Conservation (phyloP, 2,113 vertebrate species). For the Clarias macrocephalus region DNA sequence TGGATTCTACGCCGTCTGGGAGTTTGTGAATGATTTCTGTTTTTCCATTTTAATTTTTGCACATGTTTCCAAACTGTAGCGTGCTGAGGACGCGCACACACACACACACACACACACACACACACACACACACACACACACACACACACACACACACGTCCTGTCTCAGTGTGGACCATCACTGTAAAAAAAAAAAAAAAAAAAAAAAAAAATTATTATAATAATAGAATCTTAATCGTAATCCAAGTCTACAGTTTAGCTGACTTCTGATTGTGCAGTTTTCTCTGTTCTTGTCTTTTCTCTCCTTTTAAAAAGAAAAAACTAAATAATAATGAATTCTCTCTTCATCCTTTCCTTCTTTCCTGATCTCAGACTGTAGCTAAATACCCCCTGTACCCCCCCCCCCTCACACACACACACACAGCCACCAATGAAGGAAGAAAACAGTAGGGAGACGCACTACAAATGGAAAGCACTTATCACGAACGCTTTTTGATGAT, state of each 20-base stretch:
- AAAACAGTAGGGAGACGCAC: slow-evolving; percentile 19
- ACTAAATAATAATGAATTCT: neutral
- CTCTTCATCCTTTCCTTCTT: slow-evolving; percentile 4
- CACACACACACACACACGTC: neutral
- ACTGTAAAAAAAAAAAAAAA: neutral
- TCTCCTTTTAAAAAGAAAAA: neutral
- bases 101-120: neutral
- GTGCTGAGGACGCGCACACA: neutral
- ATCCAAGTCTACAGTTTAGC: neutral
- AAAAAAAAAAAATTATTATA: too few relatives aligned
- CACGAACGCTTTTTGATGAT: neutral
- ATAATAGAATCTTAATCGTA: slow-evolving; percentile 5
- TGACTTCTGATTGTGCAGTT: neutral
- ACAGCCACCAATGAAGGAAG: slow-evolving; percentile 5
- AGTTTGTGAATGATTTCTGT: neutral
- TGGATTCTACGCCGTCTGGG: neutral
- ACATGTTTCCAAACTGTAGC: slow-evolving; percentile 13
- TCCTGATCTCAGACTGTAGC: slow-evolving; percentile 22
- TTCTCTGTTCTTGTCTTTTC: slow-evolving; percentile 1
- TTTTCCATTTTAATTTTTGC: neutral
- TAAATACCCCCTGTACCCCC: neutral
- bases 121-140: neutral
- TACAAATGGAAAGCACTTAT: slow-evolving; percentile 39
- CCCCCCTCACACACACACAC: too few relatives aligned
- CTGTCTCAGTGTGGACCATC: neutral